Conservation (phyloP, 2,113 vertebrate species). For the Mystacornis crossleyi region DNA sequence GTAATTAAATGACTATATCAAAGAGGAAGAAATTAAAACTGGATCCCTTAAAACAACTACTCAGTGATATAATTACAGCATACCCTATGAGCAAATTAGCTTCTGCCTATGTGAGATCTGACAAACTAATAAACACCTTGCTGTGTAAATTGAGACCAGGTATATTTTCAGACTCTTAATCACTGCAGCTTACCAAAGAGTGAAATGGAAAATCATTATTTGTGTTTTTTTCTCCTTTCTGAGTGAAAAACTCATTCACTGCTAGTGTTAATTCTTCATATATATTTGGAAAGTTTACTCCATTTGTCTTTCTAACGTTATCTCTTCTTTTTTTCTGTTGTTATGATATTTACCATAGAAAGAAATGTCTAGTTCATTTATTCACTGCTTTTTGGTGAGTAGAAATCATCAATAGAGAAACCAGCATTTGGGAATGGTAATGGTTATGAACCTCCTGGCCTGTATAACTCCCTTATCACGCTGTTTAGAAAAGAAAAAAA, state of each 20-base stretch:
- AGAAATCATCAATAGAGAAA: neutral
- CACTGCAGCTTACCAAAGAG: conserved; percentile 31
- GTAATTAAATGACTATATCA: conserved; percentile 59
- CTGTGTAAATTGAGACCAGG: conserved; percentile 56
- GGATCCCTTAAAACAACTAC: conserved; percentile 27
- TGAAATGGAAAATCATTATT: neutral
- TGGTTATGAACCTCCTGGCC: neutral
- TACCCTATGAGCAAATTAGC: conserved; percentile 45
- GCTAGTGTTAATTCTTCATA: neutral
- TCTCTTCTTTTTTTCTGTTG: neutral
- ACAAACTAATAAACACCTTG: conserved; percentile 67
- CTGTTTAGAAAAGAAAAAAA: neutral
- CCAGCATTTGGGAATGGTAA: neutral
- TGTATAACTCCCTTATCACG: neutral
- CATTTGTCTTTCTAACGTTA: neutral
- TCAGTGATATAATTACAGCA: conserved; percentile 50
- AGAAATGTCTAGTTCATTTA: neutral
- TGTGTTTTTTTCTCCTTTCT: neutral
- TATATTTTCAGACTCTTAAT: conserved; percentile 51
- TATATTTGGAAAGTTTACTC: neutral
- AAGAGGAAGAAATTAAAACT: conserved; percentile 49
- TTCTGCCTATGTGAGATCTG: conserved; percentile 48
- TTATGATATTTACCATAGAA: neutral
- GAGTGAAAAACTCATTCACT: neutral
- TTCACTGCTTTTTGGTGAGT: neutral